Evolutionary conservation across 2,888 invertebrate genomes (phyloP).

Genomic region (Polydesmus complanatus): DNA sequence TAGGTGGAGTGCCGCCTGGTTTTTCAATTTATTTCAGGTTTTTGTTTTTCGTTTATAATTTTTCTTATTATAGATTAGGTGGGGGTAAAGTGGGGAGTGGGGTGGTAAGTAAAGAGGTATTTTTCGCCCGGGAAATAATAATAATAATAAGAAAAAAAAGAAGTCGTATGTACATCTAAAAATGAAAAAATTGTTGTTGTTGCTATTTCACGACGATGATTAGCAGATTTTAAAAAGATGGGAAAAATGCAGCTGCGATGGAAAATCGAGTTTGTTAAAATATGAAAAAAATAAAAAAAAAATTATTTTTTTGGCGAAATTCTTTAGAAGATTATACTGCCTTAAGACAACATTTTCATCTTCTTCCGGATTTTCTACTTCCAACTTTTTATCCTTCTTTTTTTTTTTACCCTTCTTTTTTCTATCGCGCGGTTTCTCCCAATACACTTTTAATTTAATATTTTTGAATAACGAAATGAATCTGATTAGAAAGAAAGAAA

Average conservation of each 20-base stretch:
- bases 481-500: neutral
- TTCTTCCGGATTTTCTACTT: neutral
- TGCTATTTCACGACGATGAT: neutral
- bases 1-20: no score
- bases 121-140: no score
- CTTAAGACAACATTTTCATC: neutral
- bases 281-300: neutral
- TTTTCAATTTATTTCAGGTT: no score
- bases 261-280: neutral
- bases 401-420: neutral
- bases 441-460: neutral
- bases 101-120: neutral
- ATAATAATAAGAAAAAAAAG: no score
- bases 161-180: no score
- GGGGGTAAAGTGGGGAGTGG: no score
- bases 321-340: neutral
- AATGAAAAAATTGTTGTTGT: no score
- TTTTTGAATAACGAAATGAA: neutral
- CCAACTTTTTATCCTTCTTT: neutral
- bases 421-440: neutral
- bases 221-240: neutral
- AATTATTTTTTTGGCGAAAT: neutral
- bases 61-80: no score
- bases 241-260: neutral
- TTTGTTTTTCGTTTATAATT: no score